These are phyloP conservation scores for Neuroscelio doddi DNA, from an alignment of 2,888 invertebrate genomes.

Conservation along the genomic window DNA sequence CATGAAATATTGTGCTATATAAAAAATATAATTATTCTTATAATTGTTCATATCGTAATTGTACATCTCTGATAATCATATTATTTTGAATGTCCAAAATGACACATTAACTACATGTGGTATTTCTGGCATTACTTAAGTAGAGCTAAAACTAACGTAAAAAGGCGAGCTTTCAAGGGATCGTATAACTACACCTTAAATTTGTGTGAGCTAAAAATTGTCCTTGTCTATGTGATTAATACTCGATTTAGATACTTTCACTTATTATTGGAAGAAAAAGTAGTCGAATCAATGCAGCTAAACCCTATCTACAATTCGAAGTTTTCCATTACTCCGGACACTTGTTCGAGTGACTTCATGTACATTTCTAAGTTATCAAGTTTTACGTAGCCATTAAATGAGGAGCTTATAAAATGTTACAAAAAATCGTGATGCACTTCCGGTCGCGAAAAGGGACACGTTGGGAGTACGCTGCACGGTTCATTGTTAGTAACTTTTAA, in stretches of 20 bases:
- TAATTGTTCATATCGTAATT: conserved; percentile 6
- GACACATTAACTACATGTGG: conserved; percentile 20
- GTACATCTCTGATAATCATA: conserved; percentile 6
- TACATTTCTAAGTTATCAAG: conserved; percentile 15
- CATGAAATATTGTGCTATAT: too few relatives aligned
- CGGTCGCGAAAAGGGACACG: conserved; percentile 13
- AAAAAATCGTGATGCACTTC: conserved; percentile 30
- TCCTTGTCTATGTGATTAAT: conserved; percentile 33
- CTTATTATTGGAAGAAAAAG: conserved; percentile 48
- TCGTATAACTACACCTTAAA: conserved; percentile 35
- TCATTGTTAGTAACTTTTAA: conserved; percentile 22
- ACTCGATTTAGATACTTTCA: conserved; percentile 51
- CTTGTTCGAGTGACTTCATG: conserved; percentile 30
- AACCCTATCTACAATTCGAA: conserved; percentile 42
- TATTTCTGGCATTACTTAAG: conserved; percentile 8
- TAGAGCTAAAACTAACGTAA: conserved; percentile 42
- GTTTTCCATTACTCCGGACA: conserved; percentile 37
- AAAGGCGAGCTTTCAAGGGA: conserved; percentile 37
- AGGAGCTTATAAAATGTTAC: conserved; percentile 41
- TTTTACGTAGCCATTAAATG: conserved; percentile 31
- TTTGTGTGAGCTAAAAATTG: conserved; percentile 39
- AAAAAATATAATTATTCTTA: too few relatives aligned
- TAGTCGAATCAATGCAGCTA: conserved; percentile 43
- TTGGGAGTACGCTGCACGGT: conserved; percentile 9
- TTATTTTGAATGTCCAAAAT: conserved; percentile 28